Conservation (phyloP, 2,113 vertebrate species). For the Protobothrops mucrosquamatus region DNA sequence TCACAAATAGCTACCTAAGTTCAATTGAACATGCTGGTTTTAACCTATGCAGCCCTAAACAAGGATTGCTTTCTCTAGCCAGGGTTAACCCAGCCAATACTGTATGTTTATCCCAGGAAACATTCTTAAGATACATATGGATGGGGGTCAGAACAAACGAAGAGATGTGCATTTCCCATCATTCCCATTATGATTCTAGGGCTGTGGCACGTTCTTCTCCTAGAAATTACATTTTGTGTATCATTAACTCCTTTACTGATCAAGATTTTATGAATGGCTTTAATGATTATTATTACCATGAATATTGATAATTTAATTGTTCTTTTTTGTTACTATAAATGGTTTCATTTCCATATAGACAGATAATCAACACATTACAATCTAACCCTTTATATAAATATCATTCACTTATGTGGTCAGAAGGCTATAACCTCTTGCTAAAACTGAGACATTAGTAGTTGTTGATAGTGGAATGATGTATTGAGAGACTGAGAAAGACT, state of each 20-base stretch:
- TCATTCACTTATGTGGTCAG: background rate
- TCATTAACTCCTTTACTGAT: background rate
- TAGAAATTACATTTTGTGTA: background rate
- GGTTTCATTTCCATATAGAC: background rate
- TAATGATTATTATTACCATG: background rate
- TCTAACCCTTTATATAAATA: background rate
- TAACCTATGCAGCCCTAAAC: background rate
- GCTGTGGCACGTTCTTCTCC: background rate
- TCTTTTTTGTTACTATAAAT: background rate
- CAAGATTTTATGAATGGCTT: background rate
- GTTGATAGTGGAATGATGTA: background rate
- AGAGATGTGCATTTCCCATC: background rate
- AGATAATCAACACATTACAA: background rate
- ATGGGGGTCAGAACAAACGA: background rate
- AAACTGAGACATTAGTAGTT: background rate
- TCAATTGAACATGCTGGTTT: background rate
- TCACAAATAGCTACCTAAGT: background rate
- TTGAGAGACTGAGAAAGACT: background rate
- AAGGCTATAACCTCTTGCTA: background rate
- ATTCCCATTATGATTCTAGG: background rate
- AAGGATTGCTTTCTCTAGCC: background rate
- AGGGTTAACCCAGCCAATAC: background rate
- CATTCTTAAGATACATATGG: background rate
- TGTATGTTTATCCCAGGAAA: background rate
- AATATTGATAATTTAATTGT: background rate